Base-by-base conservation (phyloP, 2,113 vertebrate genomes). In the Bubalus kerabau region DNA sequence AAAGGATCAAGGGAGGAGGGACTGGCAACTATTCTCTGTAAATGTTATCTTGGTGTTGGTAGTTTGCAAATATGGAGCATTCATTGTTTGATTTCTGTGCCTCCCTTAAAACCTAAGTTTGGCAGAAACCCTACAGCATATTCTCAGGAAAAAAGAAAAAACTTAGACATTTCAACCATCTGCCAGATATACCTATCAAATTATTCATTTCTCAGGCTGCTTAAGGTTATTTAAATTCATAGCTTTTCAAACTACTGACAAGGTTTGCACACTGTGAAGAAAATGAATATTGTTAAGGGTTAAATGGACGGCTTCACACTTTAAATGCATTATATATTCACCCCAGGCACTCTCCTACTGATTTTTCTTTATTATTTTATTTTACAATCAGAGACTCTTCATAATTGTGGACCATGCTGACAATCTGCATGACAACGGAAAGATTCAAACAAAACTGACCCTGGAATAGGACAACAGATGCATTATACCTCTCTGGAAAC, bases 181-280 rank as follows among this genome's bases (percentile, higher is more conserved):
- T 98, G 84, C 84, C 95, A 98, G 91, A 98, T 98, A 97, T 36
- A 97, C 83, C 92, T 98, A 98, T 98, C 96, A 98, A 98, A 98
- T 98, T 97, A 97, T 97, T 98, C 19, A 98, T 98, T 98, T 98
- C 96, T 98, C 85, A 95, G 56, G 59, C 83, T 97, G 96, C 71
- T 98, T 98, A 98, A 98, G 28, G 91, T 98, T 98, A 98, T 98
- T 98, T 98, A 98, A 98, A 99, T 98, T 98, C 94, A 98, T 98
- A 97, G 91, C 62, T 98, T 98, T 98, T 98, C 96, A 98, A 98
- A 98, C 80, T 82, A 97, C 85, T 98, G 95, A 89, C 56, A 98
- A 97, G 97, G 71, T 97, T 98, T 98, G 87, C 96, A 98, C 89
- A 95, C 97, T 98, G 86, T 95, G 95, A 98, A 98, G 91, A 98